These are phyloP conservation scores for Dicrurus megarhynchus DNA, from an alignment of 2,113 vertebrate species.

Conservation along the genomic window DNA sequence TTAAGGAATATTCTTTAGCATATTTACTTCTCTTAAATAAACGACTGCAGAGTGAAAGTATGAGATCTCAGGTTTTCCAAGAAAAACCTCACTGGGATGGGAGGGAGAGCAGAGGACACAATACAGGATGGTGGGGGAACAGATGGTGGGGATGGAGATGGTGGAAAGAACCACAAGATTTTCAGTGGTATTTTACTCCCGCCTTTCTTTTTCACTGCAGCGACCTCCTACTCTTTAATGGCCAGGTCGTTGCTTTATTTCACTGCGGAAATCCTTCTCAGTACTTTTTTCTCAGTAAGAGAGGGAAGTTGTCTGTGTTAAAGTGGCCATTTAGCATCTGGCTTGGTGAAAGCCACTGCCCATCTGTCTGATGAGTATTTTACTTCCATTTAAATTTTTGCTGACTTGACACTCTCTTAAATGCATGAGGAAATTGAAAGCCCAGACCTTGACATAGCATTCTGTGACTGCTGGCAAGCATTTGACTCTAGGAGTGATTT, in stretches of 20 bases:
- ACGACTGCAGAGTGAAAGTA: not conserved
- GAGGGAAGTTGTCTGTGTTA: not conserved
- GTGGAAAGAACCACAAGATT: not conserved
- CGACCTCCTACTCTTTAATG: not conserved
- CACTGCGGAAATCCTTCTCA: not conserved
- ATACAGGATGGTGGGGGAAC: not conserved
- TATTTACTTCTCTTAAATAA: not conserved
- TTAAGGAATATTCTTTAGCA: not conserved
- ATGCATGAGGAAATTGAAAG: not conserved
- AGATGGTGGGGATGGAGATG: rapidly evolving
- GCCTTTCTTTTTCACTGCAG: not conserved
- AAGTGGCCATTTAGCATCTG: not conserved
- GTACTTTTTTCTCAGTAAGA: not conserved
- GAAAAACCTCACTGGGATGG: rapidly evolving
- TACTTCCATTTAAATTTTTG: not conserved
- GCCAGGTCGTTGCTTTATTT: not conserved
- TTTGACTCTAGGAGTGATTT: not conserved
- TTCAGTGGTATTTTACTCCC: rapidly evolving
- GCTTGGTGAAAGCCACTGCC: not conserved
- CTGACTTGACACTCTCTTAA: not conserved
- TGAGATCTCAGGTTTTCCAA: not conserved
- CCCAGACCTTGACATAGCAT: not conserved
- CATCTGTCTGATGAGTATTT: not conserved
- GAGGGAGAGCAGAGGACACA: rapidly evolving
- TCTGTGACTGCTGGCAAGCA: not conserved